Conservation (phyloP, 2,888 invertebrate genomes). For the Acanthococcus lagerstroemiae region DNA sequence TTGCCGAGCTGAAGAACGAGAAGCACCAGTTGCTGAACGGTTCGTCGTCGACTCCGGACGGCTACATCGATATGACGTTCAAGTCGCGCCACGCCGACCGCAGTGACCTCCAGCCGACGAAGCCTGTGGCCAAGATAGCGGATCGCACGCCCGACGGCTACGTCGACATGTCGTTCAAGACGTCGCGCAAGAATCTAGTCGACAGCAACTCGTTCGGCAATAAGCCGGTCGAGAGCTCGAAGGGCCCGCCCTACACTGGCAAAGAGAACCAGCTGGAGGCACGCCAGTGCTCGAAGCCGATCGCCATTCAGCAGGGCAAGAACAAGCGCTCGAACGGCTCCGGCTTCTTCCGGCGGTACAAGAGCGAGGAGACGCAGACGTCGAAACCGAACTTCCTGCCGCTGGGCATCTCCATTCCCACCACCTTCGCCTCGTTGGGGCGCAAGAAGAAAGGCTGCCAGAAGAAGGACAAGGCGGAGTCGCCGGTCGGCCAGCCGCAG, state of each 20-base stretch:
- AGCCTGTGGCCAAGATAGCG: constrained; percentile 1
- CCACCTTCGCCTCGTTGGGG: constrained; percentile 27
- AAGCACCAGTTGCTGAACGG: background rate
- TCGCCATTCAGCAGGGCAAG: constrained; percentile 19
- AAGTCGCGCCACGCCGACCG: constrained; percentile 1
- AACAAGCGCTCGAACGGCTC: constrained; percentile 10
- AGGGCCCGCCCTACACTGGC: background rate
- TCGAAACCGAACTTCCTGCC: constrained; percentile 22
- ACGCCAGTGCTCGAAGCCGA: constrained; percentile 18
- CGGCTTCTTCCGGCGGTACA: constrained; percentile 13
- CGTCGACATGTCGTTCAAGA: constrained; percentile 44
- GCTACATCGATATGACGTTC: constrained; percentile 22
- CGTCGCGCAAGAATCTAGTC: constrained; percentile 33
- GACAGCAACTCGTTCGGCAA: constrained; percentile 9
- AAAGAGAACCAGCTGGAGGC: constrained; percentile 14
- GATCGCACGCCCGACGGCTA: constrained; percentile 43
- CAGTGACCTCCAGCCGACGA: background rate
- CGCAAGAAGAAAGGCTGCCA: constrained; percentile 3
- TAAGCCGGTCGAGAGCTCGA: background rate
- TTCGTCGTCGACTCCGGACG: constrained; percentile 9
- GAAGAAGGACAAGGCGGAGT: constrained; percentile 20
- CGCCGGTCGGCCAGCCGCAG: background rate
- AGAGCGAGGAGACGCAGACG: constrained; percentile 3
- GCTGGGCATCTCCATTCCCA: constrained; percentile 32
- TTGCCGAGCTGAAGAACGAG: too few relatives aligned